phyloP scores from a whole-genome alignment of 2,797 vertebrate genomes.

The Zenarchopterus dispar region DNA sequence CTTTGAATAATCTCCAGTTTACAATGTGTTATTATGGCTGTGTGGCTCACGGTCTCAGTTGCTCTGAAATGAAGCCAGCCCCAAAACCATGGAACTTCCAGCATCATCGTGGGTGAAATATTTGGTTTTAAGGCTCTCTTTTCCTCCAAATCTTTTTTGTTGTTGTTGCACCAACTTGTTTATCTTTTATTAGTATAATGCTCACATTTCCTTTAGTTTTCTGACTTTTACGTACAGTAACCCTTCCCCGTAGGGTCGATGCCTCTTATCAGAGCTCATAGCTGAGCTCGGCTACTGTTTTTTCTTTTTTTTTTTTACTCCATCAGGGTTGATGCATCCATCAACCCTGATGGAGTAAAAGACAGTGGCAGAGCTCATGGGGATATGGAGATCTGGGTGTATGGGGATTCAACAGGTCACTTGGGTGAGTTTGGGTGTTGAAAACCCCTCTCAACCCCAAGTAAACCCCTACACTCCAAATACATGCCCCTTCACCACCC shows the following conservation, averaged over 20 bases:
- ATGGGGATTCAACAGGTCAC: constrained; percentile 44
- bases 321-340: no score
- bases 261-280: no score
- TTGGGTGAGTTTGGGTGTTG: constrained; percentile 32
- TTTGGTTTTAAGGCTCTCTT: constrained; percentile 14
- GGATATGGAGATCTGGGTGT: no score
- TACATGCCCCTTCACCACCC: background rate
- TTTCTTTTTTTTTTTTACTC: no score
- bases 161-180: constrained; percentile 21
- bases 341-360: no score
- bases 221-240: constrained; percentile 17
- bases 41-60: constrained; percentile 24
- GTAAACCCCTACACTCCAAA: background rate
- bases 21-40: constrained; percentile 46
- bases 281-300: no score
- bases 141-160: background rate
- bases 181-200: constrained; percentile 19
- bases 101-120: constrained; percentile 23
- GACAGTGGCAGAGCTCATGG: no score
- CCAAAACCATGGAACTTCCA: constrained; percentile 40
- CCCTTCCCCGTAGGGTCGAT: constrained; percentile 11
- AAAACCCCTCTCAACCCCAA: background rate
- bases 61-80: constrained; percentile 30
- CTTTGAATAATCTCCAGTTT: no score
- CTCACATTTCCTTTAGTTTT: constrained; percentile 21